Conservation (phyloP, 2,113 vertebrate species). For the Alexandromys fortis region DNA sequence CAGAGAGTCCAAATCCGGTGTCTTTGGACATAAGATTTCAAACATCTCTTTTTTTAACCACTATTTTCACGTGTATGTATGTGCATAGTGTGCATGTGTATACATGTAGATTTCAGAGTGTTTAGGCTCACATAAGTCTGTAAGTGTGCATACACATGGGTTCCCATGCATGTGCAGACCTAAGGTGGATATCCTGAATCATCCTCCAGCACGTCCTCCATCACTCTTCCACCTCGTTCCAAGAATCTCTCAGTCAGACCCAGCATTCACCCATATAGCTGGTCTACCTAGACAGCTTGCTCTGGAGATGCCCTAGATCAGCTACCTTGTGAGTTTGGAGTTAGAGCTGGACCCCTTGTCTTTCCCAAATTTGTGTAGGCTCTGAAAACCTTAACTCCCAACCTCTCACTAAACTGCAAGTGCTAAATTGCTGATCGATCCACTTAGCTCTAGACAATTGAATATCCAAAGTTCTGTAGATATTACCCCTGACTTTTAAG, state of each 20-base stretch:
- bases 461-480: background rate
- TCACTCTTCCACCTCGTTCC: background rate
- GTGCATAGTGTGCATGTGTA: background rate
- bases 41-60: background rate
- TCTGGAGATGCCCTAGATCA: background rate
- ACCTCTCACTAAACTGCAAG: background rate
- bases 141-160: background rate
- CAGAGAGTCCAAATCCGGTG: accelerated
- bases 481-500: background rate
- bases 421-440: background rate
- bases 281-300: too few relatives aligned
- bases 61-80: background rate
- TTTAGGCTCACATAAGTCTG: background rate
- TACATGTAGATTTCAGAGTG: background rate
- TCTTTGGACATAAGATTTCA: background rate
- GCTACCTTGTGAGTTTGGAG: background rate
- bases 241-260: background rate
- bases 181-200: background rate
- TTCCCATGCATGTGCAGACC: background rate
- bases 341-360: background rate
- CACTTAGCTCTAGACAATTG: too few relatives aligned
- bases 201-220: too few relatives aligned
- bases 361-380: background rate
- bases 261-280: background rate
- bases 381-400: background rate